Percentiles rank a stretch among this genome's conserved stretches.
These are phyloP conservation scores for Myrmophylax atrothorax DNA, from an alignment of 2,113 vertebrate genomes.

Conservation along the genomic window DNA sequence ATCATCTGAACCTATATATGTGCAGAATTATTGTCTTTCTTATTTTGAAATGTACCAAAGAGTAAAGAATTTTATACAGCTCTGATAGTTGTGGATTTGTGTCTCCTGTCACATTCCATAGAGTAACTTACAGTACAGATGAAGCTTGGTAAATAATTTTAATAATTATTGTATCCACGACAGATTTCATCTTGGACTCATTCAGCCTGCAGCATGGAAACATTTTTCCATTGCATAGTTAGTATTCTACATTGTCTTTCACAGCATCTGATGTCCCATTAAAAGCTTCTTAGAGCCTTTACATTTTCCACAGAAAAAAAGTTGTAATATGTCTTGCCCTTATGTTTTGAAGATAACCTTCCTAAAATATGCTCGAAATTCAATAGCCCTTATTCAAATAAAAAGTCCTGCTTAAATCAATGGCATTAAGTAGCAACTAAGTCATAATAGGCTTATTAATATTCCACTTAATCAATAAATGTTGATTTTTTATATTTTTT, in stretches of 20 bases:
- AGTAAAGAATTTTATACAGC: neutral
- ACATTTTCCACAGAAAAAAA: neutral
- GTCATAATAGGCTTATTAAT: neutral
- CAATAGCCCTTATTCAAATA: neutral
- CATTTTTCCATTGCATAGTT: neutral
- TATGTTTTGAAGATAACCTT: constrained; percentile 2
- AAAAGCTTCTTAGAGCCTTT: neutral
- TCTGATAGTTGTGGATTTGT: neutral
- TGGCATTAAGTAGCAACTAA: neutral
- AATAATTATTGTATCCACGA: neutral
- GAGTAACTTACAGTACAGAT: neutral
- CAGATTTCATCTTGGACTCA: neutral
- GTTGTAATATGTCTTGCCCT: neutral
- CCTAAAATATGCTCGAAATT: neutral
- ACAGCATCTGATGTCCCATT: neutral
- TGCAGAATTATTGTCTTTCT: neutral
- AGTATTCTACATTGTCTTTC: neutral
- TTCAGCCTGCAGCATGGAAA: neutral
- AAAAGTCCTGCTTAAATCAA: neutral
- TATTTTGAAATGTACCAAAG: neutral
- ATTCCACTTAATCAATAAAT: neutral
- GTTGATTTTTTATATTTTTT: neutral
- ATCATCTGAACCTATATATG: neutral
- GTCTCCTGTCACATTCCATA: neutral
- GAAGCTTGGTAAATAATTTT: constrained; percentile 7